Base-by-base conservation (phyloP, 30 jellyfish, hydroid and myxozoan genomes). In the Hydractinia symbiolongicarpus region DNA sequence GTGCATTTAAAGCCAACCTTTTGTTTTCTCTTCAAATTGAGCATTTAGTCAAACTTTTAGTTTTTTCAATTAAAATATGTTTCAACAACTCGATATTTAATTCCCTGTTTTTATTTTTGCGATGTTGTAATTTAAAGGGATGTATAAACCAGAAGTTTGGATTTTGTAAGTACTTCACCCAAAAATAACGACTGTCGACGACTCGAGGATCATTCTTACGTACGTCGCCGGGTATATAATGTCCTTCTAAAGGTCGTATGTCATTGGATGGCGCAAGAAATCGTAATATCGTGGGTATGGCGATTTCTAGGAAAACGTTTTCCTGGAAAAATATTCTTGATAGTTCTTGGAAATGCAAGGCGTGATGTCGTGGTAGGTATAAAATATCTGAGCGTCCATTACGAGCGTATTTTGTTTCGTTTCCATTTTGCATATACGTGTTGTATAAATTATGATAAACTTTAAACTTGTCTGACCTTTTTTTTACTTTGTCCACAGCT, bases 221-320 rank as follows among this genome's bases (percentile, higher is more conserved):
- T 19, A 91, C 98, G 78, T 91, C 95, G 5, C 98, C 98, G 10
- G 98, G 98, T 64, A 91, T 58, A 66, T 91, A 91, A 71, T 73
- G 52, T 6, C 98, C 98, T 62, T 91, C 82, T 52, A 91, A 53
- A 4, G 91, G 83, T 5, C 84, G 61, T 14, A 91, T 69, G 73
- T 91, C 96, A 3, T 77, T 61, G 44, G 88, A 77, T 15, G 8
- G 64, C 7, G 67, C 84, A 4, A 91, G 58, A 71, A 82, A 91
- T 21, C 96, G 84, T 9, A 86, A 61, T 4, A 91, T 91, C 5
- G 98, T 91, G 9, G 98, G 98, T 5, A 91, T 60, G 4, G 98
- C 98, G 17, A 91, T 91, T 81, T 91, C 98, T 6, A 91, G 83
- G 61, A 86, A 84, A 7, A 86, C 96, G 15, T 82, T 73, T 55